These are phyloP conservation scores for Tonatia bakeri DNA, from an alignment of 2,113 vertebrate genomes.

Conservation along the genomic window DNA sequence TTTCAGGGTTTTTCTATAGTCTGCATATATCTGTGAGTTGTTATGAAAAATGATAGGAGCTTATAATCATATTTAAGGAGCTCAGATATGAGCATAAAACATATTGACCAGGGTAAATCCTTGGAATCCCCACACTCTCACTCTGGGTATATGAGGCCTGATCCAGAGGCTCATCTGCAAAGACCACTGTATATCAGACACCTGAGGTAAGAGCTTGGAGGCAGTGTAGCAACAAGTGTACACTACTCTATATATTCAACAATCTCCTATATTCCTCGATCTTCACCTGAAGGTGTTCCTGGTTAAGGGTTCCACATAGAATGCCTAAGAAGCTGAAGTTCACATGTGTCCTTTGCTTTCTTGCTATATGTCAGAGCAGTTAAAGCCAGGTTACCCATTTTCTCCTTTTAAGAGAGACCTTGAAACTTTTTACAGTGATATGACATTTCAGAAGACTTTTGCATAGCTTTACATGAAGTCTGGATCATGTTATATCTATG, in stretches of 20 bases:
- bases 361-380: neutral
- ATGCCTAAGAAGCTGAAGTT: neutral
- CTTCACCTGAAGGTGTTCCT: neutral
- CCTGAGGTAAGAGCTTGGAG: neutral
- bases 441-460: neutral
- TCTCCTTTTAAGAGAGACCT: neutral
- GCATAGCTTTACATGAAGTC: accelerated
- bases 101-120: neutral
- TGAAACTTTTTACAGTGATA: neutral
- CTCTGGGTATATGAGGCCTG: accelerated
- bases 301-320: neutral
- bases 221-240: neutral
- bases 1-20: neutral
- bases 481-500: neutral
- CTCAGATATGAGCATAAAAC: neutral
- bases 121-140: neutral
- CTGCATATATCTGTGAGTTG: neutral
- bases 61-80: neutral
- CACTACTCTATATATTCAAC: neutral
- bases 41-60: neutral
- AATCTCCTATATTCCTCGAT: neutral
- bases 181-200: neutral
- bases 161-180: neutral
- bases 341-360: neutral
- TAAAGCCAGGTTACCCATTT: neutral